These are phyloP conservation scores for Melanchra persicariae DNA, from an alignment of 2,888 invertebrate species.

Conservation along the genomic window DNA sequence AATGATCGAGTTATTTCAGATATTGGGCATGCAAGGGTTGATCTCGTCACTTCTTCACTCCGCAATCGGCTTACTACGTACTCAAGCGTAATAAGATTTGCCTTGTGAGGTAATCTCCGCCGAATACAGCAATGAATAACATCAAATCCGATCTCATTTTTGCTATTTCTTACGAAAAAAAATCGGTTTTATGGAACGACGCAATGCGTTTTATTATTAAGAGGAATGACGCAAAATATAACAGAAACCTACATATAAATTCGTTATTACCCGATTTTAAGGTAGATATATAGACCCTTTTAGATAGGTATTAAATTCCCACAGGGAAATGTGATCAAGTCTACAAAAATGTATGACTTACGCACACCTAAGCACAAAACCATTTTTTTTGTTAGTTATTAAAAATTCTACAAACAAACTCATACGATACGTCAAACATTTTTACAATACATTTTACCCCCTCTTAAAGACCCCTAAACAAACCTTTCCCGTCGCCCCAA, in stretches of 20 bases:
- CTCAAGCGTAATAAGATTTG: conserved; percentile 56
- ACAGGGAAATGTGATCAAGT: background rate
- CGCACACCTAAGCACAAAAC: background rate
- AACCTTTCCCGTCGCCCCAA: conserved; percentile 27
- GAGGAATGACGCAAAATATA: background rate
- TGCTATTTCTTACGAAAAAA: conserved; percentile 18
- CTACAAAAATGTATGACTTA: background rate
- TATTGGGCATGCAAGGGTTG: conserved; percentile 22
- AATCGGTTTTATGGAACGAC: background rate
- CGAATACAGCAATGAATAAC: conserved; percentile 53
- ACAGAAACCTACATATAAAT: background rate
- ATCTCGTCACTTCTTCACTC: conserved; percentile 41
- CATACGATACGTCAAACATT: conserved; percentile 1
- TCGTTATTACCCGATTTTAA: background rate
- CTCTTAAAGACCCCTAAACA: conserved; percentile 21
- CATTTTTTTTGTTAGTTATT: no score
- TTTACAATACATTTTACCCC: conserved; percentile 2
- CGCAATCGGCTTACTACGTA: conserved; percentile 52
- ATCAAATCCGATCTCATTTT: conserved; percentile 37
- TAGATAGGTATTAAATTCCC: background rate
- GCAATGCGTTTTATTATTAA: conserved; percentile 9
- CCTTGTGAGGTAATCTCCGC: conserved; percentile 49
- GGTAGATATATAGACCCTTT: no score
- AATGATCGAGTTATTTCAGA: conserved; percentile 23
- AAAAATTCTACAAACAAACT: background rate